phyloP scores from a whole-genome alignment of 1,140 invertebrate species.

The Ditylenchus dipsaci region DNA sequence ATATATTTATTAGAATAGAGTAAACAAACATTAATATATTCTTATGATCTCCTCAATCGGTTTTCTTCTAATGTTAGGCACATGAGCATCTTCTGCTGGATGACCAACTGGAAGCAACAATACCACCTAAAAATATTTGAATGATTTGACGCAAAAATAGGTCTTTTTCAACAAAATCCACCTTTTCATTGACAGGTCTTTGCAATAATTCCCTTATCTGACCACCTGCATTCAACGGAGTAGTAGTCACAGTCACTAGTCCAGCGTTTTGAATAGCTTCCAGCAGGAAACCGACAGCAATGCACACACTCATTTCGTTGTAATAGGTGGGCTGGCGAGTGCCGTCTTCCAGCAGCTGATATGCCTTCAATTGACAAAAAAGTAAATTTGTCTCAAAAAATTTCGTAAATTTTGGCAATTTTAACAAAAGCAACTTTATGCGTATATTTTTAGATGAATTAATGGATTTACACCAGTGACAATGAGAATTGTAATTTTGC shows the following conservation, averaged over 20 bases:
- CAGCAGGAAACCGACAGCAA: conserved; percentile 75
- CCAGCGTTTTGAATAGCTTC: no score
- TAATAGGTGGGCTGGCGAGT: conserved; percentile 78
- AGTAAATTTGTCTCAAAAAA: no score
- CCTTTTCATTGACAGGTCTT: conserved; percentile 73
- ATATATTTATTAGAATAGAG: no score
- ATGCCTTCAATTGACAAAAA: conserved; percentile 61
- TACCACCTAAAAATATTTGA: no score
- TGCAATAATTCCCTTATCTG: conserved; percentile 69
- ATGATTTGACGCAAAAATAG: no score
- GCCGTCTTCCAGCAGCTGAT: conserved; percentile 69
- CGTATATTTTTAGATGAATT: no score
- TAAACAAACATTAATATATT: conserved; percentile 35
- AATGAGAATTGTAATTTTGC: no score
- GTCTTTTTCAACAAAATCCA: no score
- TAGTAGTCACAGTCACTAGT: no score
- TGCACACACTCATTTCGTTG: conserved; percentile 77
- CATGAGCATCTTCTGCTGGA: conserved; percentile 70
- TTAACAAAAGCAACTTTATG: no score
- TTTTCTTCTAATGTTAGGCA: conserved; percentile 75
- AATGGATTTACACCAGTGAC: no score
- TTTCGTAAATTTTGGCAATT: no score
- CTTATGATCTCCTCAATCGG: conserved; percentile 69
- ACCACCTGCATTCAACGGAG: conserved; percentile 79
- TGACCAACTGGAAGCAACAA: conserved; percentile 79